phyloP scores from a whole-genome alignment of 2,113 vertebrate genomes.

The Nothoprocta pentlandii region DNA sequence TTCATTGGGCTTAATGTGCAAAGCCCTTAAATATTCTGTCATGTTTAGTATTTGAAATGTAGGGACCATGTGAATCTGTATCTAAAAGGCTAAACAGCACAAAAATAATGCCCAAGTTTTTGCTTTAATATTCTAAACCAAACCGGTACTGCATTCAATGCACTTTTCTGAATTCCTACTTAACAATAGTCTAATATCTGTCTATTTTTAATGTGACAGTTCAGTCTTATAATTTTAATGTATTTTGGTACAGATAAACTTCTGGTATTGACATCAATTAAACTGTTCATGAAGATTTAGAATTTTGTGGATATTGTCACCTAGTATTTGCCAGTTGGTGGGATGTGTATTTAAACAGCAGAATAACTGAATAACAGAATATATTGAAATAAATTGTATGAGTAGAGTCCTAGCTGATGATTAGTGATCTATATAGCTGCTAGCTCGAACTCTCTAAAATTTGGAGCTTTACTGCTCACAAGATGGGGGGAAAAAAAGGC shows the following conservation, averaged over 20 bases:
- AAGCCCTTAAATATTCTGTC: conserved; percentile 67
- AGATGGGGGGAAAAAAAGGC: background rate
- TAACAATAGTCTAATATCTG: background rate
- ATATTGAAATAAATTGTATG: conserved; percentile 46
- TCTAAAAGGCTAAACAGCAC: conserved; percentile 31
- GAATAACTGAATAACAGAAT: background rate
- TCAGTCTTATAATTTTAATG: background rate
- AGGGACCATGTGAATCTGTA: background rate
- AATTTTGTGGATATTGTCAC: background rate
- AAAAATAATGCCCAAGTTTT: conserved; percentile 14
- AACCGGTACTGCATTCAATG: background rate
- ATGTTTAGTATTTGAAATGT: conserved; percentile 38
- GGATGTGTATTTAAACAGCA: conserved; percentile 10
- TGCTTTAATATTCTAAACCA: conserved; percentile 4
- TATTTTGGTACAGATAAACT: background rate
- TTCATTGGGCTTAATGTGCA: conserved; percentile 44
- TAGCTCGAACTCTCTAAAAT: conserved; percentile 51
- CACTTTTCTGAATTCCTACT: background rate
- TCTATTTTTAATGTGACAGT: background rate
- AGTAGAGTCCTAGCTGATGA: conserved; percentile 44
- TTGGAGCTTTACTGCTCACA: conserved; percentile 38
- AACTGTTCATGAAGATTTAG: conserved; percentile 13
- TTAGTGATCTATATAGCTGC: conserved; percentile 31
- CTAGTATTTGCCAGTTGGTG: conserved; percentile 39
- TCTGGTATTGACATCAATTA: background rate